These are phyloP conservation scores for Maconellicoccus hirsutus DNA, from an alignment of 1,140 invertebrate species.

Conservation along the genomic window DNA sequence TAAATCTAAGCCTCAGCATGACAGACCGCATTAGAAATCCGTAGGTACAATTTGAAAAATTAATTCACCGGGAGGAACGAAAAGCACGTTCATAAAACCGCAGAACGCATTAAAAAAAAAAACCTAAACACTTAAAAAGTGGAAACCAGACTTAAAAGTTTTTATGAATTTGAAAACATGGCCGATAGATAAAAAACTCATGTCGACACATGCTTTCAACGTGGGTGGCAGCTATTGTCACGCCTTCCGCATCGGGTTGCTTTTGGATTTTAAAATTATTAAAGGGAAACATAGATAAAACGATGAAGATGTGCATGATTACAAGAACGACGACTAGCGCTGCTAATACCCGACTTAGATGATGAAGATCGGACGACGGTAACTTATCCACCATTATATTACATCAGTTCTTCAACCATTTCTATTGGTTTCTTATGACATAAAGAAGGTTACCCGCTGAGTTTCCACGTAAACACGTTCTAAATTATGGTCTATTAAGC, in stretches of 20 bases:
- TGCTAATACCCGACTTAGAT: background rate
- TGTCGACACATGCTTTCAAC: background rate
- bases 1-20: too few species aligned
- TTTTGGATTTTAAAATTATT: background rate
- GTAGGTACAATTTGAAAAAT: too few species aligned
- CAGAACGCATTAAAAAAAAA: too few species aligned
- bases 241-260: background rate
- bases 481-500: slow-evolving; percentile 11
- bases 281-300: background rate
- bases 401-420: background rate
- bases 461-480: slow-evolving; percentile 16
- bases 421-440: slow-evolving; percentile 6
- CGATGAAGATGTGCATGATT: slow-evolving; percentile 6
- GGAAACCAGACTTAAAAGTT: too few species aligned
- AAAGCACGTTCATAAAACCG: too few species aligned
- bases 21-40: too few species aligned
- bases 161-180: too few species aligned
- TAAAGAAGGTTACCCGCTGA: background rate
- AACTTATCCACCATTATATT: background rate
- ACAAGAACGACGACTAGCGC: background rate
- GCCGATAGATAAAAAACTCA: background rate
- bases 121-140: too few species aligned
- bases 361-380: background rate
- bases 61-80: too few species aligned
- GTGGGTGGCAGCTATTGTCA: slow-evolving; percentile 11